Evolutionary conservation across 2,113 vertebrate genomes (phyloP).

Genomic region (Pluvialis apricaria): DNA sequence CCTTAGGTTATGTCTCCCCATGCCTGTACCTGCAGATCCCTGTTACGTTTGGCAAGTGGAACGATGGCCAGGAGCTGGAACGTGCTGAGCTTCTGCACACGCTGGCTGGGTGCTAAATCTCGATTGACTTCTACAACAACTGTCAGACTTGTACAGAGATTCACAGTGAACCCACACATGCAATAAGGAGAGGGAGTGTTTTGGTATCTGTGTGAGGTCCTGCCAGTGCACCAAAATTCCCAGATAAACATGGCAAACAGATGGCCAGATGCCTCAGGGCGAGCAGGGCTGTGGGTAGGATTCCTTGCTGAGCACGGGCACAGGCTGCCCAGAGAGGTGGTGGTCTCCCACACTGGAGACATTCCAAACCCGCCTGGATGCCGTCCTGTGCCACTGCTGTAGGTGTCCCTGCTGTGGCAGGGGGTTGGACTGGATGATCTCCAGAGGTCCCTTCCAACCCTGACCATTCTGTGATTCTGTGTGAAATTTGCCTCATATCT

Average conservation of each 20-base stretch:
- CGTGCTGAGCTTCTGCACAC: neutral
- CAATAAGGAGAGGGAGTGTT: neutral
- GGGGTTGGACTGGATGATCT: too few relatives aligned
- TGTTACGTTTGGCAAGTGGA: neutral
- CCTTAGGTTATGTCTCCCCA: neutral
- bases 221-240: neutral
- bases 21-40: neutral
- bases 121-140: neutral
- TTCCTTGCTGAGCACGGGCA: neutral
- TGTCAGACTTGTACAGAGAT: neutral
- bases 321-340: too few relatives aligned
- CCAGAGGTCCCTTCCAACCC: too few relatives aligned
- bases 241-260: neutral
- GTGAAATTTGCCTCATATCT: neutral
- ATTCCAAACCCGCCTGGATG: too few relatives aligned
- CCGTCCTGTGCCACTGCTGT: too few relatives aligned
- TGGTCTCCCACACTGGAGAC: too few relatives aligned
- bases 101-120: neutral
- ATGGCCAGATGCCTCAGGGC: rapidly evolving
- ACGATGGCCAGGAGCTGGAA: neutral
- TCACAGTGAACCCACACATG: rapidly evolving
- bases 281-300: neutral
- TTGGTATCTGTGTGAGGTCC: neutral
- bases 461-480: too few relatives aligned
- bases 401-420: too few relatives aligned